Conservation (phyloP, 2,797 vertebrate genomes). For the Decapterus maruadsi region DNA sequence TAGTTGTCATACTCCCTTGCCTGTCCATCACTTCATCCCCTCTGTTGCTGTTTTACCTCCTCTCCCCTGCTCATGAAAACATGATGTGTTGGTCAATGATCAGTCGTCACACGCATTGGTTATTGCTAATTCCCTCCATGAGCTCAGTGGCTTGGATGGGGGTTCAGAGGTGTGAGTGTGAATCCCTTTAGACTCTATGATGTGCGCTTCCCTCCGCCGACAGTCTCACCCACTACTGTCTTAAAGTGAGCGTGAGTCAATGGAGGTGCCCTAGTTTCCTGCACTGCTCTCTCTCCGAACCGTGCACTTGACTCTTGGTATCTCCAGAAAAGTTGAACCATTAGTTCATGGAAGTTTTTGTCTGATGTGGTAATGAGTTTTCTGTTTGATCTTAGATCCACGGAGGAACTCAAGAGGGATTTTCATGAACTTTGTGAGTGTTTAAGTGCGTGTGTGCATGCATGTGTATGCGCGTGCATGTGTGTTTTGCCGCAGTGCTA, state of each 20-base stretch:
- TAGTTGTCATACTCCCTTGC: constrained; percentile 8
- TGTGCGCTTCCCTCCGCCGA: constrained; percentile 1
- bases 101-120: constrained; percentile 5
- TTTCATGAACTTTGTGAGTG: background rate
- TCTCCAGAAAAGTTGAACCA: constrained; percentile 3
- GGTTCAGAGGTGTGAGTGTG: constrained; percentile 41
- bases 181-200: background rate
- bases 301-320: constrained; percentile 41
- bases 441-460: background rate
- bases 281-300: constrained; percentile 6
- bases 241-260: constrained; percentile 9
- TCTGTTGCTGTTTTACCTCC: background rate
- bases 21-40: constrained; percentile 1
- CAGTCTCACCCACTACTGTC: constrained; percentile 3
- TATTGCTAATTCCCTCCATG: constrained; percentile 42
- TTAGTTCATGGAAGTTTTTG: constrained; percentile 14
- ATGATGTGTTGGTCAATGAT: constrained; percentile 9
- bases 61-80: constrained; percentile 8
- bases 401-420: constrained; percentile 7
- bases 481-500: constrained; percentile 4
- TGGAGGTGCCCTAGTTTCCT: constrained; percentile 41
- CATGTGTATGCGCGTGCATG: background rate
- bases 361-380: constrained; percentile 37
- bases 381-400: constrained; percentile 44
- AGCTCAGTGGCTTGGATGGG: constrained; percentile 40